Percentiles rank a stretch among this genome's conserved stretches.
Evolutionary conservation across 2,113 vertebrate species (phyloP).

Genomic region (Aplodontia rufa): DNA sequence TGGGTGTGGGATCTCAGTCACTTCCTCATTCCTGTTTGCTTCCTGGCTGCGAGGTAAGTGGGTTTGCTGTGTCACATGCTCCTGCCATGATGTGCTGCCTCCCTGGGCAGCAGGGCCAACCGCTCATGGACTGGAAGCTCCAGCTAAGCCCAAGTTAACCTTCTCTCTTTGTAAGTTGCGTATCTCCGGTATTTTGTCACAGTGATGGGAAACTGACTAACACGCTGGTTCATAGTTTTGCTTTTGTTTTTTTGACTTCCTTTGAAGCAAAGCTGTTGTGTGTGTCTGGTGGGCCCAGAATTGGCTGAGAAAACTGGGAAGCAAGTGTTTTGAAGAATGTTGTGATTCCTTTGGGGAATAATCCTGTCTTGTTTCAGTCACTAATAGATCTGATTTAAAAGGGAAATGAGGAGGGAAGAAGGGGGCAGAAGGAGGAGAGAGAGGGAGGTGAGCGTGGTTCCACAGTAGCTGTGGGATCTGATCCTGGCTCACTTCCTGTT

Average conservation of each 20-base stretch:
- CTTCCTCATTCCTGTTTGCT: neutral
- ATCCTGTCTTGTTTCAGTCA: neutral
- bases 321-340: too few relatives aligned
- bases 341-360: neutral
- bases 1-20: neutral
- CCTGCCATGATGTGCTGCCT: too few relatives aligned
- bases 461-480: neutral
- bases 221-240: neutral
- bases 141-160: neutral
- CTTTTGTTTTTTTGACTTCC: neutral
- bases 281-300: neutral
- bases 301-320: neutral
- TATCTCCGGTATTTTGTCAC: neutral
- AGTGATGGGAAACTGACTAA: neutral
- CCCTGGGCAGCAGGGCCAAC: too few relatives aligned
- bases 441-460: rapidly evolving
- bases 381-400: neutral
- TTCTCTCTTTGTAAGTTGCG: neutral
- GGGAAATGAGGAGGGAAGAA: neutral
- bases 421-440: too few relatives aligned
- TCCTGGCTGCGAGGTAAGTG: neutral
- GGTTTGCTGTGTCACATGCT: neutral
- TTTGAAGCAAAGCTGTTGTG: neutral
- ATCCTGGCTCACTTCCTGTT: rapidly evolving
- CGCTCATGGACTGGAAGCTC: neutral